These are phyloP conservation scores for Camponotus fellah DNA, from an alignment of 2,888 invertebrate species.

Conservation along the genomic window DNA sequence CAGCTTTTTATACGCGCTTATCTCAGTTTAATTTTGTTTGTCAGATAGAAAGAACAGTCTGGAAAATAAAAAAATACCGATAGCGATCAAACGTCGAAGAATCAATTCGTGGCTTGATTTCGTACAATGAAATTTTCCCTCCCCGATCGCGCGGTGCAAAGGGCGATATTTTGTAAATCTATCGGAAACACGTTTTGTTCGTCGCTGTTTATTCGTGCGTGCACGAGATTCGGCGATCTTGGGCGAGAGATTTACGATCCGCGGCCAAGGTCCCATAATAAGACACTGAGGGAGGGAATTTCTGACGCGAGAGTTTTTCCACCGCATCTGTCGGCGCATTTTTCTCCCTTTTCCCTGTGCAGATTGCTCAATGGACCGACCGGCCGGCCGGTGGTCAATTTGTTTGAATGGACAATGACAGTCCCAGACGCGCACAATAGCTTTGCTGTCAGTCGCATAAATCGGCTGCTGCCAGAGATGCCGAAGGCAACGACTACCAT, in stretches of 20 bases:
- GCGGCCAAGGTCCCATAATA: constrained; percentile 31
- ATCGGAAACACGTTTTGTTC: constrained; percentile 28
- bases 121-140: neutral
- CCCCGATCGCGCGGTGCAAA: neutral
- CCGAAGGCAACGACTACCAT: constrained; percentile 64
- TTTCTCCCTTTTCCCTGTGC: constrained; percentile 75
- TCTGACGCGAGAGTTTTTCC: constrained; percentile 50
- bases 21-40: neutral
- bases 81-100: neutral
- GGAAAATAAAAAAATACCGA: neutral
- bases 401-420: constrained; percentile 80
- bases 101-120: neutral
- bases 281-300: constrained; percentile 41
- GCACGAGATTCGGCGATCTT: constrained; percentile 30
- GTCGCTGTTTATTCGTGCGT: constrained; percentile 42
- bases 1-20: neutral
- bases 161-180: constrained; percentile 46
- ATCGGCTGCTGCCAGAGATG: constrained; percentile 78
- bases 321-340: constrained; percentile 73
- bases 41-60: neutral
- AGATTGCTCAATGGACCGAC: constrained; percentile 79
- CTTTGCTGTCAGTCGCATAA: constrained; percentile 77
- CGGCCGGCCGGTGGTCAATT: constrained; percentile 80
- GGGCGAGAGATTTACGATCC: constrained; percentile 38
- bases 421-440: constrained; percentile 67